Conservation (phyloP, 2,888 invertebrate genomes). For the Mayetiola destructor region DNA sequence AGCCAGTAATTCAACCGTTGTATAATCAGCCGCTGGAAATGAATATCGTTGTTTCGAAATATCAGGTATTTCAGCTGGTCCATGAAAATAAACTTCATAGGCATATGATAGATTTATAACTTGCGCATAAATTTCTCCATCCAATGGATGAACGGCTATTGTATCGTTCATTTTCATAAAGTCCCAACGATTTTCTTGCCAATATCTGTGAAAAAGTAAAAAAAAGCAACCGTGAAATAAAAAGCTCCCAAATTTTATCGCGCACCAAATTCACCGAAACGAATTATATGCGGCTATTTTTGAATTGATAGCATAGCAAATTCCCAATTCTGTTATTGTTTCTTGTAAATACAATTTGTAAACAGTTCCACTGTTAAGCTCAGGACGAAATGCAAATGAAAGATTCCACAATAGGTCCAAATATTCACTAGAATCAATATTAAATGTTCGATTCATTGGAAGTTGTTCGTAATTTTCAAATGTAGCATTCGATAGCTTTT, state of each 20-base stretch:
- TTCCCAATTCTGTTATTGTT: constrained; percentile 52
- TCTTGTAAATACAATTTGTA: constrained; percentile 40
- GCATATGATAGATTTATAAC: constrained; percentile 10
- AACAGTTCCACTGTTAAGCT: constrained; percentile 42
- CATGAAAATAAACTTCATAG: constrained; percentile 42
- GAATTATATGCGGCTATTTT: constrained; percentile 40
- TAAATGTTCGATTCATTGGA: constrained; percentile 37
- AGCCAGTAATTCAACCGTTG: constrained; percentile 45
- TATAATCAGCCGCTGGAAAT: constrained; percentile 40
- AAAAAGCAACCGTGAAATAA: not conserved
- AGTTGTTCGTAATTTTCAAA: constrained; percentile 45
- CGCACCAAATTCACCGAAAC: constrained; percentile 23
- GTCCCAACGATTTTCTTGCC: constrained; percentile 43
- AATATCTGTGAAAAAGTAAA: constrained; percentile 37
- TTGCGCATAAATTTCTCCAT: constrained; percentile 55
- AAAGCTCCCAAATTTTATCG: no score
- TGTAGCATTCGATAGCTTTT: constrained; percentile 41
- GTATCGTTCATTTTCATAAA: constrained; percentile 35
- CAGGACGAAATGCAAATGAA: constrained; percentile 38
- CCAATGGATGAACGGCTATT: constrained; percentile 50
- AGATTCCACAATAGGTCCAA: constrained; percentile 42
- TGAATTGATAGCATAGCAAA: constrained; percentile 55
- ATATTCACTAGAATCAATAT: constrained; percentile 42
- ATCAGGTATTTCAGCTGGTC: constrained; percentile 52
- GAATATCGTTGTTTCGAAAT: constrained; percentile 43